These are phyloP conservation scores for Echinops telfairi DNA, from an alignment of 2,113 vertebrate species.

Conservation along the genomic window DNA sequence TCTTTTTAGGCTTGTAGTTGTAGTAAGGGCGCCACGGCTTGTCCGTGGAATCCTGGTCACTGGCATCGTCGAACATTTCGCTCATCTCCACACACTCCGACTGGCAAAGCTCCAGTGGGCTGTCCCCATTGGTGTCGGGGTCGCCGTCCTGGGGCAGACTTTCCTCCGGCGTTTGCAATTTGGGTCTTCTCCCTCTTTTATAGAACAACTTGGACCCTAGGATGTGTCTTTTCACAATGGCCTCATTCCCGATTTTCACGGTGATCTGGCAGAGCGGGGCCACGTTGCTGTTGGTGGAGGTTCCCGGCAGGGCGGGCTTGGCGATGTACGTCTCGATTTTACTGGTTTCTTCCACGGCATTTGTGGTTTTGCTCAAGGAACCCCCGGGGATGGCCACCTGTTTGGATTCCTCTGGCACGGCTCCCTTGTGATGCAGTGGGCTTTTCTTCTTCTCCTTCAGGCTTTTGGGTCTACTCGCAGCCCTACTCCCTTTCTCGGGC, in stretches of 20 bases:
- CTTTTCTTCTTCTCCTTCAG: constrained; percentile 91
- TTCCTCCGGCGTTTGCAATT: constrained; percentile 83
- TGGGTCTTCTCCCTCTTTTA: constrained; percentile 90
- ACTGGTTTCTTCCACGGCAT: constrained; percentile 79
- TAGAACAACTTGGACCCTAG: constrained; percentile 96
- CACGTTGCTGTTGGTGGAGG: constrained; percentile 92
- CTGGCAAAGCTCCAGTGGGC: constrained; percentile 86
- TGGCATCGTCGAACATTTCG: constrained; percentile 92
- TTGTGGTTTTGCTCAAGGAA: constrained; percentile 82
- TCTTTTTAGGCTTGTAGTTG: constrained; percentile 98
- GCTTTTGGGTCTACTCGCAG: constrained; percentile 81
- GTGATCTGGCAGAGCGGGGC: constrained; percentile 98
- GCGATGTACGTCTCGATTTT: constrained; percentile 98
- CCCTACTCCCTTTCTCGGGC: constrained; percentile 77
- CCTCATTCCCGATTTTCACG: constrained; percentile 98
- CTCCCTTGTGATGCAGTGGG: constrained; percentile 86
- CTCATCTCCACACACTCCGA: constrained; percentile 88
- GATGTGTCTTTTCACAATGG: constrained; percentile 95
- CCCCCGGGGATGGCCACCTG: constrained; percentile 83
- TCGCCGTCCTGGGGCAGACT: constrained; percentile 78
- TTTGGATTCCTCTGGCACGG: constrained; percentile 88
- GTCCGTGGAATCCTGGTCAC: constrained; percentile 95
- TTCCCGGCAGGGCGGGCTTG: constrained; percentile 96
- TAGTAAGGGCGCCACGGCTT: constrained; percentile 98
- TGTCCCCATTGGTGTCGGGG: constrained; percentile 84